These are phyloP conservation scores for Sebastes miniatus DNA, from an alignment of 2,797 vertebrate genomes.

Conservation along the genomic window DNA sequence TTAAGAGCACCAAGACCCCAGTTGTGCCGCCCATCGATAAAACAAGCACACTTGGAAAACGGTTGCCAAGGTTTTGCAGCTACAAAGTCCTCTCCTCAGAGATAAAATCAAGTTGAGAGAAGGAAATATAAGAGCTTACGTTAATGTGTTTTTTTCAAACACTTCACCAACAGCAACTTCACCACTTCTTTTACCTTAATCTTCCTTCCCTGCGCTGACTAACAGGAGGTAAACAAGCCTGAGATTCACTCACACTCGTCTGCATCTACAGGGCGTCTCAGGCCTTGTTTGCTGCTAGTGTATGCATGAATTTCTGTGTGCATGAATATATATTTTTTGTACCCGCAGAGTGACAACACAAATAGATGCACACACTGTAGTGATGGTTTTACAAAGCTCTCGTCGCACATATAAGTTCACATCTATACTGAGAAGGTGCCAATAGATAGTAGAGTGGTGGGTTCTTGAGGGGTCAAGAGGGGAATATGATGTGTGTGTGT, in stretches of 20 bases:
- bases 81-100: slow-evolving; percentile 84
- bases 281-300: slow-evolving; percentile 10
- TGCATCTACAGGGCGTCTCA: not conserved
- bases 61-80: slow-evolving; percentile 53
- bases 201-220: slow-evolving; percentile 75
- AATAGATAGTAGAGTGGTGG: slow-evolving; percentile 37
- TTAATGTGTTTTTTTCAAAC: slow-evolving; percentile 86
- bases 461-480: slow-evolving; percentile 63
- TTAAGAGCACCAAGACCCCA: slow-evolving; percentile 87
- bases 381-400: slow-evolving; percentile 38
- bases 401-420: slow-evolving; percentile 25
- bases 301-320: slow-evolving; percentile 11
- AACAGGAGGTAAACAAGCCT: slow-evolving; percentile 29
- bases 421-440: slow-evolving; percentile 44
- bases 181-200: slow-evolving; percentile 84
- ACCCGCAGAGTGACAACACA: slow-evolving; percentile 32
- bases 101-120: slow-evolving; percentile 92
- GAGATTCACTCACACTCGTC: slow-evolving; percentile 22
- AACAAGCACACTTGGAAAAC: slow-evolving; percentile 15
- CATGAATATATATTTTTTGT: slow-evolving; percentile 10
- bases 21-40: slow-evolving; percentile 82
- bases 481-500: slow-evolving; percentile 45
- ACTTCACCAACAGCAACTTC: slow-evolving; percentile 87
- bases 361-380: slow-evolving; percentile 7
- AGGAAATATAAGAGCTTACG: slow-evolving; percentile 89